A percentile compares a stretch with the other conserved stretches of the same genome.
Evolutionary conservation across 2,113 vertebrate genomes (phyloP).

Genomic region (Hiodon alosoides): DNA sequence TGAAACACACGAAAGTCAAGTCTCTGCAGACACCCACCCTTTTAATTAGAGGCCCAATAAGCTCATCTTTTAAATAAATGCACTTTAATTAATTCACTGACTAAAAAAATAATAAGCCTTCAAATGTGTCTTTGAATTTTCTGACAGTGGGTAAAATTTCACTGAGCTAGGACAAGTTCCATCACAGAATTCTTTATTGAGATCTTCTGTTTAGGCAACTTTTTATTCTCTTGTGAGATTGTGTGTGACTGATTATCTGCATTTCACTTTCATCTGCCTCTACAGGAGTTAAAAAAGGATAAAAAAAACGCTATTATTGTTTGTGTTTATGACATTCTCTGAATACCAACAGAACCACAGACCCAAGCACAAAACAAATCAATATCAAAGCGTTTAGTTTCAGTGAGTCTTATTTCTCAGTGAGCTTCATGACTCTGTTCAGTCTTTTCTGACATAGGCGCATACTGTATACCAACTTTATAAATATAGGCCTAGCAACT

Average conservation of each 20-base stretch:
- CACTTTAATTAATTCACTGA: not conserved
- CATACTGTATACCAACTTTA: not conserved
- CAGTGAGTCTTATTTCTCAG: not conserved
- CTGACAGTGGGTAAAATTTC: not conserved
- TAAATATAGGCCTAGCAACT: no score
- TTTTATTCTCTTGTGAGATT: not conserved
- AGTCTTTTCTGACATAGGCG: not conserved
- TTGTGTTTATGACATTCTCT: not conserved
- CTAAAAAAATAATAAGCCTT: not conserved
- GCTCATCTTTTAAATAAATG: not conserved
- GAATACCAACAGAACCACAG: not conserved
- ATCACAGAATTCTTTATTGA: not conserved
- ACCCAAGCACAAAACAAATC: not conserved
- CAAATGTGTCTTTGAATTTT: not conserved
- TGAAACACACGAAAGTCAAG: not conserved
- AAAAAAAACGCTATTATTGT: not conserved
- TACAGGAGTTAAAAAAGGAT: not conserved
- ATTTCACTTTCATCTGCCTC: not conserved
- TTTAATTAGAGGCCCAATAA: not conserved
- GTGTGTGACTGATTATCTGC: no score
- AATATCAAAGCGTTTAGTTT: not conserved
- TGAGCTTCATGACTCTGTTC: not conserved
- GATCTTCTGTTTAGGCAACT: not conserved
- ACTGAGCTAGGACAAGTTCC: no score
- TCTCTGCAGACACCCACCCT: not conserved